Percentiles rank a stretch among this genome's conserved stretches.
These are phyloP conservation scores for Drosophila trichaetosa DNA, from an alignment of 2,888 invertebrate genomes.

Conservation along the genomic window DNA sequence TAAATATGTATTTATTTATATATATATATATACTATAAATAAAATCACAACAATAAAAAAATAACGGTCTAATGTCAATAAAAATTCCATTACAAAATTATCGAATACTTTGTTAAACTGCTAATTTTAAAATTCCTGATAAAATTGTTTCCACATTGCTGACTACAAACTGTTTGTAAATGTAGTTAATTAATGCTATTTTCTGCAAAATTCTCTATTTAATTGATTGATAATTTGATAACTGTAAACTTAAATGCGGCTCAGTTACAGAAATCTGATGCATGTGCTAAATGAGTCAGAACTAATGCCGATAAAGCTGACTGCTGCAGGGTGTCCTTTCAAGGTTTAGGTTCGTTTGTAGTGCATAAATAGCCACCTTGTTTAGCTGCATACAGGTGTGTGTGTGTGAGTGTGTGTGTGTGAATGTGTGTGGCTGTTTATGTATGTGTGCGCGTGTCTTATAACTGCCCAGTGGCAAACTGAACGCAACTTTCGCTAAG, in stretches of 20 bases:
- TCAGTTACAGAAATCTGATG: neutral
- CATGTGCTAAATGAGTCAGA: neutral
- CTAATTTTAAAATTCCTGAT: neutral
- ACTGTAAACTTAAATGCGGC: neutral
- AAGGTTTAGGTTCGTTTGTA: constrained; percentile 43
- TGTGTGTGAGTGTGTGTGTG: neutral
- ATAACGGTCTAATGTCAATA: neutral
- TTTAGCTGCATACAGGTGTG: constrained; percentile 31
- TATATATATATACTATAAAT: too few species aligned
- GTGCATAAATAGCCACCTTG: constrained; percentile 59
- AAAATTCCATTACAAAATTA: neutral
- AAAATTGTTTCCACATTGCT: neutral
- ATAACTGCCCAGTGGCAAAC: constrained; percentile 13
- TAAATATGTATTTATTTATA: too few species aligned
- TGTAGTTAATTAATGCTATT: neutral
- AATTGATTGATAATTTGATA: neutral
- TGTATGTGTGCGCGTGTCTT: constrained; percentile 38
- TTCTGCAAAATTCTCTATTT: neutral
- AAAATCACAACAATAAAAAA: neutral
- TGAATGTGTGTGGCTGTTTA: neutral
- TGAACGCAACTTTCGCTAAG: constrained; percentile 13
- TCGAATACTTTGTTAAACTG: neutral
- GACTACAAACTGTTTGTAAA: neutral
- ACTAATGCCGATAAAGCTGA: constrained; percentile 9
- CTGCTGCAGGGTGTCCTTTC: constrained; percentile 22